These are phyloP conservation scores for Argentina silus DNA, from an alignment of 2,797 vertebrate species.

Conservation along the genomic window DNA sequence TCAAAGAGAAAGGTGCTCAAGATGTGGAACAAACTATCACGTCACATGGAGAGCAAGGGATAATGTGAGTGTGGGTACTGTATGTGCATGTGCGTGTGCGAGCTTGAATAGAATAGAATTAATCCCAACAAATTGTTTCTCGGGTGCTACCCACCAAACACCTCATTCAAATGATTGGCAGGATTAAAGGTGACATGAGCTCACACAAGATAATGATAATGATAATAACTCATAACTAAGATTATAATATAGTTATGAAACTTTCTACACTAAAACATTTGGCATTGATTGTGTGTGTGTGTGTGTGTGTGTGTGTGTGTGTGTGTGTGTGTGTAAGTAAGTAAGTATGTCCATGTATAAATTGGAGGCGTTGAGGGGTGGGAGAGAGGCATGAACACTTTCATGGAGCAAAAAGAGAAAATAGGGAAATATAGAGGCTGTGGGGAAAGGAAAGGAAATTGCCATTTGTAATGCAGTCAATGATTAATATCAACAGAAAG, in stretches of 20 bases:
- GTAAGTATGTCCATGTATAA: conserved; percentile 25
- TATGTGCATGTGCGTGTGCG: conserved; percentile 23
- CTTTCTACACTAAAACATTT: no score
- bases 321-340: not conserved
- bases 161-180: no score
- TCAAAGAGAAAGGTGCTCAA: conserved; percentile 47
- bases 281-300: no score
- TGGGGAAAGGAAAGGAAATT: conserved; percentile 44
- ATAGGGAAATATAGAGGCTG: conserved; percentile 45
- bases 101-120: no score
- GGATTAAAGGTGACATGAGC: no score
- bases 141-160: no score
- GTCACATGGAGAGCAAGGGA: not conserved
- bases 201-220: no score
- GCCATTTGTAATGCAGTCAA: conserved; percentile 60
- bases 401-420: conserved; percentile 32
- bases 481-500: conserved; percentile 69
- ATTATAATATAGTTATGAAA: no score
- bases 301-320: no score
- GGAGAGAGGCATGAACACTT: conserved; percentile 27
- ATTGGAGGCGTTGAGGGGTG: conserved; percentile 1
- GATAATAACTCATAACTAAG: no score
- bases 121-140: no score
- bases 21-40: conserved; percentile 42
- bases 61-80: conserved; percentile 32